Percentiles rank a stretch among this genome's conserved stretches.
Evolutionary conservation across 2,888 invertebrate species (phyloP).

Genomic region (Drosophila anomelani): DNA sequence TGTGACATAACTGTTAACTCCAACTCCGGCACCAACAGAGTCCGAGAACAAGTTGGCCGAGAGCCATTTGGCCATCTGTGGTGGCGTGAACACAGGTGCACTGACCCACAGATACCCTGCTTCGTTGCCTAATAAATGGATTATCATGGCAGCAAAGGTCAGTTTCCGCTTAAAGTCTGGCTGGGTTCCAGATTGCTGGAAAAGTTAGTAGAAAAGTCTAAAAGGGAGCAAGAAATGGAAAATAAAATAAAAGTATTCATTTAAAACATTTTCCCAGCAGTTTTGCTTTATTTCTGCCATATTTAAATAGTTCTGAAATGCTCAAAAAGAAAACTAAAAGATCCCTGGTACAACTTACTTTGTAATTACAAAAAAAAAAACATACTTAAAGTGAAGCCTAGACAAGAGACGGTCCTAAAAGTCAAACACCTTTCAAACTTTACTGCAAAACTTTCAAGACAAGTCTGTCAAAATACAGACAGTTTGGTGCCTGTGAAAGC

Average conservation of each 20-base stretch:
- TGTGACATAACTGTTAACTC: slow-evolving; percentile 69
- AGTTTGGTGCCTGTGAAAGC: neutral
- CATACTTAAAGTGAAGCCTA: neutral
- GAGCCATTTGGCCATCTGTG: slow-evolving; percentile 19
- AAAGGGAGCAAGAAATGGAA: neutral
- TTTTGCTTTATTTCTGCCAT: neutral
- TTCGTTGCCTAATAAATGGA: neutral
- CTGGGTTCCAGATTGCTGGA: neutral
- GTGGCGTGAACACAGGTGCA: slow-evolving; percentile 25
- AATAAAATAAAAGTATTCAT: neutral
- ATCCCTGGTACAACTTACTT: neutral
- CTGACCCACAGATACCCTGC: slow-evolving; percentile 10
- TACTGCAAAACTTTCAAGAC: slow-evolving; percentile 5
- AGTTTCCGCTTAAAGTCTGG: neutral
- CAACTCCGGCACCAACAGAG: neutral
- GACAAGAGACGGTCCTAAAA: neutral
- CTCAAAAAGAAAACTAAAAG: neutral
- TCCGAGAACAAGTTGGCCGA: slow-evolving; percentile 54
- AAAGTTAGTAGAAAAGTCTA: neutral
- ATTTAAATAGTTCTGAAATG: neutral
- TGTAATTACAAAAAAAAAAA: slow-evolving; percentile 1
- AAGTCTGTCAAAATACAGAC: slow-evolving; percentile 7
- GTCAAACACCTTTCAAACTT: slow-evolving; percentile 3
- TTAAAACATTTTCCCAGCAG: too few species aligned
- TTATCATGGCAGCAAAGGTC: slow-evolving; percentile 3